Base-by-base conservation (phyloP, 2,888 invertebrate genomes). In the Saturnia pavonia region DNA sequence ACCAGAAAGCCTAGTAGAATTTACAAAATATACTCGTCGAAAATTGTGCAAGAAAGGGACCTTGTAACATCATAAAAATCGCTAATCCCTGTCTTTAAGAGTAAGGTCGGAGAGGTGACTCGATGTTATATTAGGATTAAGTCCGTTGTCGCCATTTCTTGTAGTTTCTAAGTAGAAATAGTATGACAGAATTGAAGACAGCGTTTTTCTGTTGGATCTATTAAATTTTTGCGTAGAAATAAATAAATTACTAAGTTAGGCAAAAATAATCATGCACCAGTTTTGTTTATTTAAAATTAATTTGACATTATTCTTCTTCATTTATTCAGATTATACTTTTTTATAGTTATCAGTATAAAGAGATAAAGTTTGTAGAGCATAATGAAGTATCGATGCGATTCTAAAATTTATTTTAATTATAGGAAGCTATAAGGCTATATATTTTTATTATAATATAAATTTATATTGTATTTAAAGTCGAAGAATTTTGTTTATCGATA, bases 101-200 rank as follows among this genome's bases (percentile, higher is more conserved):
- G 43, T 66, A 7, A 66, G 66, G 66, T 54, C 66, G 54, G 70
- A 70, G 66, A 67, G 67, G 67, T 54, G 67, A 66, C 51, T 70
- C 27, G 54, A 70, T 67, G 67, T 70, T 66, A 67, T 70, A 70
- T 70, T 70, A 67, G 67, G 51, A 51, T 70, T 70, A 67, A 51
- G 70, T 70, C 54, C 67, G 70, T 67, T 43, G 54, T 54, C 54
- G 42, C 66, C 67, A 67, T 54, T 70, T 70, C 70, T 67, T 70
- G 67, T 70, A 67, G 54, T 40, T n/a, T 40, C 54, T 51, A 67
- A 70, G 67, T 51, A 42, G 25, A 19, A 42, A 63, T 65, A 69
- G 51, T 22, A 66, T 27, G 70, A 51, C 42, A 67, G 54, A 70
- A 22, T 70, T 67, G 54, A 54, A 54, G 70, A 25, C 34, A 43